Evolutionary conservation across 2,113 vertebrate species (phyloP).

Genomic region (Calypte anna): DNA sequence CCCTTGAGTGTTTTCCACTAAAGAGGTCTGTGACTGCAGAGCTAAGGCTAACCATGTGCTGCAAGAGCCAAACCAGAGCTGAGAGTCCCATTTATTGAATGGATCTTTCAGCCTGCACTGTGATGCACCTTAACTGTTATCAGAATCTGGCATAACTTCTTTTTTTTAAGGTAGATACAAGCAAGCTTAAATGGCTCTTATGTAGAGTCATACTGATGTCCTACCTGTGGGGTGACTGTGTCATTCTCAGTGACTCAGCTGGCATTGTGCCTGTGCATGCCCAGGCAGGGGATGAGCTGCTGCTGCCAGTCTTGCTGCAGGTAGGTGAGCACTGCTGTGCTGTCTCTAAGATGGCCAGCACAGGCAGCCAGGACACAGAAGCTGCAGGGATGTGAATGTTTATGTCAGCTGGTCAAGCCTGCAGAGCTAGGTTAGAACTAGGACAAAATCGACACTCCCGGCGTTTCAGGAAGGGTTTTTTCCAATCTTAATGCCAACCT

Average conservation of each 20-base stretch:
- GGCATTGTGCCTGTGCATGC: accelerated
- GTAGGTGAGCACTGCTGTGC: accelerated
- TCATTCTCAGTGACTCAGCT: accelerated
- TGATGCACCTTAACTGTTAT: not conserved
- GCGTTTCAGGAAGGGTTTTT: not conserved
- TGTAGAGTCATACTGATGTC: not conserved
- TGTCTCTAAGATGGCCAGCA: accelerated
- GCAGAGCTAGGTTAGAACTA: not conserved
- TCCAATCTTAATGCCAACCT: not conserved
- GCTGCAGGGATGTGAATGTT: accelerated
- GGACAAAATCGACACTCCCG: not conserved
- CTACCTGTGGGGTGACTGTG: not conserved
- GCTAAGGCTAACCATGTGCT: not conserved
- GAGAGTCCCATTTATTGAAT: not conserved
- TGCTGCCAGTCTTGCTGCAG: accelerated
- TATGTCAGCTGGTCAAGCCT: accelerated
- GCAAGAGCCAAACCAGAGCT: not conserved
- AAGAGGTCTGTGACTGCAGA: not conserved
- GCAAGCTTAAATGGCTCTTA: not conserved
- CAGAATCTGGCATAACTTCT: not conserved
- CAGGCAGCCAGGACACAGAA: accelerated
- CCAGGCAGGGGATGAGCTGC: accelerated
- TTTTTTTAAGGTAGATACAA: not conserved
- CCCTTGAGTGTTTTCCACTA: not conserved
- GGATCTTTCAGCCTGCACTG: not conserved